A percentile compares a stretch with the other conserved stretches of the same genome.
Conservation (phyloP, 2,797 vertebrate species). For the Urocyon cinereoargenteus region DNA sequence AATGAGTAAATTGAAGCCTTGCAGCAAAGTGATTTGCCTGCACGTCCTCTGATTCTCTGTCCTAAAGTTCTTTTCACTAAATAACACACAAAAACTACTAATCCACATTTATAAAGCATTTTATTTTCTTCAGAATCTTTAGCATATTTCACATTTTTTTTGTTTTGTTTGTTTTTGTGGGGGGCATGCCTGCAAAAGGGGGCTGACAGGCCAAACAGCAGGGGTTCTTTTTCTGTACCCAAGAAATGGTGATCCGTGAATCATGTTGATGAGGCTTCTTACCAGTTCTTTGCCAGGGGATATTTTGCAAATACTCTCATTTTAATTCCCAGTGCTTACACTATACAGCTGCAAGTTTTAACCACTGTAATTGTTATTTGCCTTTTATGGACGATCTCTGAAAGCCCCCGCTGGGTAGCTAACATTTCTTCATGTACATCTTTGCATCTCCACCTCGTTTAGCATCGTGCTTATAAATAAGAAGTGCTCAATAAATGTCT, state of each 20-base stretch:
- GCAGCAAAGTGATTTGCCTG: background rate
- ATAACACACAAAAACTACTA: background rate
- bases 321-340: slow-evolving; percentile 26
- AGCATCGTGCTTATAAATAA: background rate
- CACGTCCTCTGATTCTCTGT: background rate
- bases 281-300: slow-evolving; percentile 16
- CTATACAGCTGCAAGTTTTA: slow-evolving; percentile 16
- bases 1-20: background rate
- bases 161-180: slow-evolving; percentile 55
- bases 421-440: background rate
- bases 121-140: background rate
- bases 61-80: background rate
- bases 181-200: background rate
- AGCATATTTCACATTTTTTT: slow-evolving; percentile 18
- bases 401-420: slow-evolving; percentile 44
- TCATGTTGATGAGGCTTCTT: slow-evolving; percentile 37
- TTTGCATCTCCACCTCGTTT: background rate
- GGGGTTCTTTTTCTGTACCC: slow-evolving; percentile 33
- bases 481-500: background rate
- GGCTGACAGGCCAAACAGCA: background rate
- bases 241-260: slow-evolving; percentile 43
- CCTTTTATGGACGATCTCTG: slow-evolving; percentile 44
- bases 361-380: slow-evolving; percentile 49
- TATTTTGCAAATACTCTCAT: slow-evolving; percentile 56
- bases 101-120: background rate